phyloP scores from a whole-genome alignment of 2,113 vertebrate species.

The Podiceps cristatus region DNA sequence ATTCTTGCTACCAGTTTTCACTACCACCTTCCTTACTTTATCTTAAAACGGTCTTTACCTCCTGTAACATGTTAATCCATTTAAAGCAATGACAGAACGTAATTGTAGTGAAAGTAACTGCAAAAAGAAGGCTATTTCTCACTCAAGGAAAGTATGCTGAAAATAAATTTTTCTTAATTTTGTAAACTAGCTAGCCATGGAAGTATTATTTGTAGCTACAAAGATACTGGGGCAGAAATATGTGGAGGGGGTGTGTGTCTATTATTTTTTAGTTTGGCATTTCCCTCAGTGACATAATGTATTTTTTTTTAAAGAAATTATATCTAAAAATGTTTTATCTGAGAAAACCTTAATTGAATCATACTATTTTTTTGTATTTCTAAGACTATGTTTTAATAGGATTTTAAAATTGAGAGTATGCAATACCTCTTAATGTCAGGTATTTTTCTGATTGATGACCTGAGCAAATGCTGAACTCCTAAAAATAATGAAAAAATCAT shows the following conservation, averaged over 20 bases:
- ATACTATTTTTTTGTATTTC: background rate
- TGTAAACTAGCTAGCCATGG: background rate
- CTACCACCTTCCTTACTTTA: background rate
- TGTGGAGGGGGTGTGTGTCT: fast-evolving
- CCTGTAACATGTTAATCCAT: background rate
- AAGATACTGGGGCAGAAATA: background rate
- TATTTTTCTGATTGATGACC: background rate
- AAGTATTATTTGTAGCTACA: background rate
- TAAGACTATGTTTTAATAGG: background rate
- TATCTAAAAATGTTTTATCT: background rate
- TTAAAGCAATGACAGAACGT: background rate
- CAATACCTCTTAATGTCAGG: background rate
- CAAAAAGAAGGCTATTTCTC: background rate
- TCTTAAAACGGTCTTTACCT: background rate
- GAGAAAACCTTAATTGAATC: background rate
- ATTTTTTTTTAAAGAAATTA: background rate
- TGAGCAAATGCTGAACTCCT: background rate
- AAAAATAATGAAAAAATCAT: background rate
- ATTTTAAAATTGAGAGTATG: background rate
- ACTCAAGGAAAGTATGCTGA: background rate
- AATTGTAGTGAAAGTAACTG: background rate
- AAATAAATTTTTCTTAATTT: background rate
- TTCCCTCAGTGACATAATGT: background rate
- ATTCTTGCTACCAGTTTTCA: background rate
- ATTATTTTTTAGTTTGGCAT: background rate